These are phyloP conservation scores for Phenganax subtilis DNA, from an alignment of 92 coral and sea anemone species.

Conservation along the genomic window DNA sequence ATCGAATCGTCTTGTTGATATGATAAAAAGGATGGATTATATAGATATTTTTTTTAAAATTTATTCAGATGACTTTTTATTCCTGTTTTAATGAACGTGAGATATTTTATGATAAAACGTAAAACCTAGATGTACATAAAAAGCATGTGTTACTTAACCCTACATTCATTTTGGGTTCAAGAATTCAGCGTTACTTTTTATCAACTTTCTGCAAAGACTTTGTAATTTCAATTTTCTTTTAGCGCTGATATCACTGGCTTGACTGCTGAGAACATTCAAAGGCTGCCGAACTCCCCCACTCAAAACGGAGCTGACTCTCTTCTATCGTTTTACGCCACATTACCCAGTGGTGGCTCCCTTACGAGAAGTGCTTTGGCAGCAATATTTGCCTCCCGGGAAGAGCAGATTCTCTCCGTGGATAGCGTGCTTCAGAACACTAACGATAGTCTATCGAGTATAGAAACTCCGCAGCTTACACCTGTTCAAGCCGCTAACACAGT, in stretches of 20 bases:
- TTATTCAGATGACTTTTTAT: too few relatives aligned
- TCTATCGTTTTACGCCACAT: background rate
- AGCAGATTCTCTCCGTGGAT: background rate
- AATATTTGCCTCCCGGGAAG: background rate
- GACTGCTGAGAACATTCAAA: background rate
- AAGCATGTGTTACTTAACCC: too few relatives aligned
- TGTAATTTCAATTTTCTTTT: background rate
- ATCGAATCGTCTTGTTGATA: too few relatives aligned
- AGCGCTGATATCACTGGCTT: background rate
- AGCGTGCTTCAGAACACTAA: background rate
- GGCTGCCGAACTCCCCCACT: background rate
- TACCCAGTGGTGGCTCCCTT: background rate
- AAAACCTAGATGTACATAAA: too few relatives aligned
- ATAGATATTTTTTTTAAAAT: too few relatives aligned
- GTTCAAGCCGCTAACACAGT: background rate
- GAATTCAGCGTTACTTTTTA: too few relatives aligned
- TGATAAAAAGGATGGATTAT: too few relatives aligned
- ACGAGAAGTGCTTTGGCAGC: background rate
- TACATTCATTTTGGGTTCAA: too few relatives aligned
- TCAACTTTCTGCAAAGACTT: too few relatives aligned
- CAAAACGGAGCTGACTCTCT: conserved; percentile 4
- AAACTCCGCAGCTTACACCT: background rate
- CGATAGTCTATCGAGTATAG: background rate
- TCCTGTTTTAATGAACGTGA: too few relatives aligned
- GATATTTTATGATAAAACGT: too few relatives aligned